Percentiles rank a stretch among this genome's conserved stretches.
These are phyloP conservation scores for Procambarus clarkii DNA, from an alignment of 1,140 invertebrate species.

Conservation along the genomic window DNA sequence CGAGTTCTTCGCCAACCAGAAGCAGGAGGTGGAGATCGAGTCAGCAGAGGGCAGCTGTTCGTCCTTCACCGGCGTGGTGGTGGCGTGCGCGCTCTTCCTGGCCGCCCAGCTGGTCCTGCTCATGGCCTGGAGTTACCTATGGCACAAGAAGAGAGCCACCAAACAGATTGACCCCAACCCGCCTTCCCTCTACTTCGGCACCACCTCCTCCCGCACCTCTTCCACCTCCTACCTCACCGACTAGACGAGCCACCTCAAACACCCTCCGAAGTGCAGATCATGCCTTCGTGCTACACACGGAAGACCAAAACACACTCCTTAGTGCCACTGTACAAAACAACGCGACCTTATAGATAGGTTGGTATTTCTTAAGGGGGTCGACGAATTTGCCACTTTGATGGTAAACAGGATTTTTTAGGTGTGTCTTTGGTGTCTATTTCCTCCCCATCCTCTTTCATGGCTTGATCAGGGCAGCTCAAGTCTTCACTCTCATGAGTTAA, in stretches of 20 bases:
- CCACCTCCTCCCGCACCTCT: slow-evolving; percentile 44
- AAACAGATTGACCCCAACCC: slow-evolving; percentile 73
- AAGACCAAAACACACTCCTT: neutral
- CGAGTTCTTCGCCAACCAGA: slow-evolving; percentile 74
- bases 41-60: slow-evolving; percentile 63
- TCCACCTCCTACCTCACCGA: slow-evolving; percentile 61
- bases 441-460: neutral
- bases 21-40: slow-evolving; percentile 61
- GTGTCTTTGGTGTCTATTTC: neutral
- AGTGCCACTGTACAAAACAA: neutral
- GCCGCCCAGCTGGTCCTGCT: slow-evolving; percentile 76
- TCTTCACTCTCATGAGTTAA: neutral
- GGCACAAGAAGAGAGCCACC: slow-evolving; percentile 78
- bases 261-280: too few species aligned
- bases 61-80: slow-evolving; percentile 74
- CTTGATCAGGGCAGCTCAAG: neutral
- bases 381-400: neutral
- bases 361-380: too few species aligned
- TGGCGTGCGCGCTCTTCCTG: slow-evolving; percentile 75
- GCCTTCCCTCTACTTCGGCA: slow-evolving; percentile 41
- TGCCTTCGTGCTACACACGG: neutral
- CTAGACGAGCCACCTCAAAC: neutral
- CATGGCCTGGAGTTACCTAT: slow-evolving; percentile 76
- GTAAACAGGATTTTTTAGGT: too few species aligned
- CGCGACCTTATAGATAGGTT: neutral